Evolutionary conservation across 2,797 vertebrate genomes (phyloP).

Genomic region (Presbytis comata): DNA sequence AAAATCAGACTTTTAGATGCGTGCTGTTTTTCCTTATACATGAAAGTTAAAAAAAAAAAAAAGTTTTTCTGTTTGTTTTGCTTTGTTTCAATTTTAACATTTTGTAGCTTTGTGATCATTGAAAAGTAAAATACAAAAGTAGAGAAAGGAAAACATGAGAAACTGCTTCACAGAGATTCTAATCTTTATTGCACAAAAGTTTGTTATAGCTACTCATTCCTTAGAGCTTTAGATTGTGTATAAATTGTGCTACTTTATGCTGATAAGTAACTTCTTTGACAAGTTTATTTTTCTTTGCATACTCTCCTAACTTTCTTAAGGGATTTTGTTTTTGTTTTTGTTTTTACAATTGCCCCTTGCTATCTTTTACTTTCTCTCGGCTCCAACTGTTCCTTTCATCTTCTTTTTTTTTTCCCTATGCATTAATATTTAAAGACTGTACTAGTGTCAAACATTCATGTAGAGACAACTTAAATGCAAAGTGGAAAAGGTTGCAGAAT

Average conservation of each 20-base stretch:
- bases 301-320: conserved; percentile 44
- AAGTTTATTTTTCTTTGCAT: conserved; percentile 54
- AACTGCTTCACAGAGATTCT: conserved; percentile 38
- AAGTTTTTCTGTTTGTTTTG: not conserved
- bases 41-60: not conserved
- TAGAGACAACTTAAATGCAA: conserved; percentile 74
- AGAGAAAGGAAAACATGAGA: not conserved
- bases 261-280: not conserved
- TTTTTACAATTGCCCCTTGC: not conserved
- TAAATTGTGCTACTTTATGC: conserved; percentile 55
- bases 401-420: not conserved
- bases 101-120: not conserved
- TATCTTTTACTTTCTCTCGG: conserved; percentile 57
- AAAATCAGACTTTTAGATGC: not conserved
- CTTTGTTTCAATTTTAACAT: conserved; percentile 53
- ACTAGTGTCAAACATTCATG: conserved; percentile 61
- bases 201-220: conserved; percentile 26
- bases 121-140: conserved; percentile 33
- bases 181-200: conserved; percentile 55
- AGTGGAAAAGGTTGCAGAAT: conserved; percentile 66
- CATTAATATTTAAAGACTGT: conserved; percentile 75
- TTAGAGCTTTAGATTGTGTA: conserved; percentile 37
- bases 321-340: conserved; percentile 18
- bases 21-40: not conserved
- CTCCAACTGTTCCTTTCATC: conserved; percentile 60